These are phyloP conservation scores for Tetramorium bicarinatum DNA, from an alignment of 2,888 invertebrate species.

Conservation along the genomic window DNA sequence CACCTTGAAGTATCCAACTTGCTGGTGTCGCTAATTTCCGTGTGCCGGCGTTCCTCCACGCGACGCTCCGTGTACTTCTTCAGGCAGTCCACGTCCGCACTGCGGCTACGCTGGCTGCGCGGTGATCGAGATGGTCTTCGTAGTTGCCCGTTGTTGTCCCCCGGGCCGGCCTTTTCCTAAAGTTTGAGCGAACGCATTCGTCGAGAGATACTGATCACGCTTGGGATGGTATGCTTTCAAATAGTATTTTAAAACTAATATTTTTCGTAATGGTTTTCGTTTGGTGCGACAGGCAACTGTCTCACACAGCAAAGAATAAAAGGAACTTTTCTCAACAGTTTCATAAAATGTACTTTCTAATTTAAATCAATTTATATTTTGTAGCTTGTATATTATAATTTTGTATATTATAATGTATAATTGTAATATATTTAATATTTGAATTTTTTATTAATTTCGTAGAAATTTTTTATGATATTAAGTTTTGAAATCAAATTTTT, in stretches of 20 bases:
- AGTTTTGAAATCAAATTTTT: background rate
- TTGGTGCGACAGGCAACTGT: background rate
- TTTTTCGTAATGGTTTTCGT: background rate
- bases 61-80: slow-evolving; percentile 81
- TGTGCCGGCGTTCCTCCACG: slow-evolving; percentile 81
- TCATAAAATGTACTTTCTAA: background rate
- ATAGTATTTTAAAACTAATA: background rate
- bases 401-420: background rate
- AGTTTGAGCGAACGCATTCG: background rate
- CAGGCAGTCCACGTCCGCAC: slow-evolving; percentile 82
- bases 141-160: slow-evolving; percentile 74
- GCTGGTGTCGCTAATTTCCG: slow-evolving; percentile 75
- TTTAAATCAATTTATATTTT: background rate
- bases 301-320: background rate
- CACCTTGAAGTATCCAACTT: slow-evolving; percentile 72
- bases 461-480: background rate
- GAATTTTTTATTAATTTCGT: background rate
- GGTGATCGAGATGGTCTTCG: slow-evolving; percentile 81
- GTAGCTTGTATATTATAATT: slow-evolving; percentile 5
- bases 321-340: background rate
- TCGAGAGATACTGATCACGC: slow-evolving; percentile 1
- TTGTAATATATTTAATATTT: background rate
- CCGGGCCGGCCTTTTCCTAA: slow-evolving; percentile 76
- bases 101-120: slow-evolving; percentile 81
- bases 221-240: background rate